A percentile compares a stretch with the other conserved stretches of the same genome.
Evolutionary conservation across 1,140 invertebrate species (phyloP).

Genomic region (Antheraea mylitta): DNA sequence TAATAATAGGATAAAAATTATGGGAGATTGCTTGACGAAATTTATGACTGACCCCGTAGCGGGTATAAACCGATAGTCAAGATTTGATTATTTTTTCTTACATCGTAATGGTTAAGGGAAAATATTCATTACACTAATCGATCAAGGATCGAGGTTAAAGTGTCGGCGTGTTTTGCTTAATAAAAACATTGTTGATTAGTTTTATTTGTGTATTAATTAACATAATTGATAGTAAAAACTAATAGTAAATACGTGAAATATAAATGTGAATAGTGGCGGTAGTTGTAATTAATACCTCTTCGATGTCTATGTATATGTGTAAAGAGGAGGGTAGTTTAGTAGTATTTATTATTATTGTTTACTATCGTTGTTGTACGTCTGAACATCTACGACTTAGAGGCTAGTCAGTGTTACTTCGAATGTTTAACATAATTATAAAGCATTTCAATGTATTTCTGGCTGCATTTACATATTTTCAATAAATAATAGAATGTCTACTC

Average conservation of each 20-base stretch:
- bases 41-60: too few species aligned
- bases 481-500: not conserved
- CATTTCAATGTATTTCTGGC: slow-evolving; percentile 30
- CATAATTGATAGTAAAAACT: not conserved
- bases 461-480: not conserved
- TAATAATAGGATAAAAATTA: too few species aligned
- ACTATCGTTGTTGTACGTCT: not conserved
- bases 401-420: slow-evolving; percentile 36
- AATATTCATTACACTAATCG: too few species aligned
- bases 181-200: slow-evolving; percentile 57
- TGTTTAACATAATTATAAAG: slow-evolving; percentile 23
- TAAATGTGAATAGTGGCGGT: not conserved
- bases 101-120: too few species aligned
- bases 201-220: slow-evolving; percentile 38
- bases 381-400: slow-evolving; percentile 13
- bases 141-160: not conserved
- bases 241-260: not conserved
- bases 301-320: not conserved
- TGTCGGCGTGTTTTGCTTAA: slow-evolving; percentile 16
- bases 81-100: too few species aligned
- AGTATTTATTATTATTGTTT: slow-evolving; percentile 1
- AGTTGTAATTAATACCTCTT: not conserved
- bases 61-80: too few species aligned
- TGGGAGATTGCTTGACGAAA: too few species aligned
- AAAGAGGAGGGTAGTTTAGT: not conserved